Percentiles rank a stretch among this genome's conserved stretches.
These are phyloP conservation scores for Phania funesta DNA, from an alignment of 2,888 invertebrate genomes.

Conservation along the genomic window DNA sequence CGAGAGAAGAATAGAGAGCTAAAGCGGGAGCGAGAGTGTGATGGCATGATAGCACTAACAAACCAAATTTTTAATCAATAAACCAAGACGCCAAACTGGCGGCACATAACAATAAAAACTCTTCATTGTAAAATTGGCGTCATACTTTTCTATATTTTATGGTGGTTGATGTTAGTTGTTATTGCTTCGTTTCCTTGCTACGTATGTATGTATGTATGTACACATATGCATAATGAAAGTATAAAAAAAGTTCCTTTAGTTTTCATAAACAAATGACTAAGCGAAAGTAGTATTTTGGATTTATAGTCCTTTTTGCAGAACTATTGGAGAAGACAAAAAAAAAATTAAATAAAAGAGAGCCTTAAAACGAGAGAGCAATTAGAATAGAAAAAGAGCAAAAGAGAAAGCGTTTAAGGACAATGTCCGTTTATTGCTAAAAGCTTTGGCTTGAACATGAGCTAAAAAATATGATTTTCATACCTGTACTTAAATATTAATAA, in stretches of 20 bases:
- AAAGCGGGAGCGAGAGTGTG: background rate
- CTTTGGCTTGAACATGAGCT: background rate
- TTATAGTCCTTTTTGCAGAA: slow-evolving; percentile 46
- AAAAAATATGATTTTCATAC: background rate
- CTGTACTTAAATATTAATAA: background rate
- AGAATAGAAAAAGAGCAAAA: background rate
- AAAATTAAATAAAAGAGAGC: background rate
- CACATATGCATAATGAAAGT: slow-evolving; percentile 5
- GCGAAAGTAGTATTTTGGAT: slow-evolving; percentile 49
- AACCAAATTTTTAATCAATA: slow-evolving; percentile 66
- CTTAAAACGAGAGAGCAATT: background rate
- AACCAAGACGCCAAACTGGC: slow-evolving; percentile 64
- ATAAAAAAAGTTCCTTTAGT: slow-evolving; percentile 9
- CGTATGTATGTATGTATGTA: background rate
- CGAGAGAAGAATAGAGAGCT: background rate
- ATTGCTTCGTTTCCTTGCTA: background rate
- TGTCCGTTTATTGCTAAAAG: slow-evolving; percentile 14
- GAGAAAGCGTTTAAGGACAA: slow-evolving; percentile 7
- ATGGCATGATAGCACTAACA: slow-evolving; percentile 63
- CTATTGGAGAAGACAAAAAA: no score
- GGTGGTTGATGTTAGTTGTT: slow-evolving; percentile 32
- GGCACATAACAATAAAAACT: slow-evolving; percentile 49
- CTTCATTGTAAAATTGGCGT: slow-evolving; percentile 64
- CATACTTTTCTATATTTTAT: slow-evolving; percentile 33
- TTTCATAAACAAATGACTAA: slow-evolving; percentile 64